phyloP scores from a whole-genome alignment of 2,113 vertebrate species.

The Hymenochirus boettgeri region DNA sequence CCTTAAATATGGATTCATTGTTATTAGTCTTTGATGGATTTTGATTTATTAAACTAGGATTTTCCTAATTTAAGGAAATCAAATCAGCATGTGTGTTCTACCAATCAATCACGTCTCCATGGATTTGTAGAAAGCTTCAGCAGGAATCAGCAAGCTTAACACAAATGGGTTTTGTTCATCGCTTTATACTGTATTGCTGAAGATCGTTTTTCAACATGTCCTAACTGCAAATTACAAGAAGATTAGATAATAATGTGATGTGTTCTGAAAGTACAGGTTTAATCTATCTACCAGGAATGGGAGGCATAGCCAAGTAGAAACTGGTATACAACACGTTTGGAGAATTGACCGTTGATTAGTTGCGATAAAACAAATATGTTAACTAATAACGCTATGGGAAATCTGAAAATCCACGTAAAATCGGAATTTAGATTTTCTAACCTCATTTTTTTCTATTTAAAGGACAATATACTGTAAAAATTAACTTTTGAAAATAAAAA shows the following conservation, averaged over 20 bases:
- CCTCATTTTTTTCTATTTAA: too few species aligned
- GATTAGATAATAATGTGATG: background rate
- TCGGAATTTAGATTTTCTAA: too few species aligned
- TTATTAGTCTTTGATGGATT: slow-evolving; percentile 43
- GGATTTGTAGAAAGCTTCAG: slow-evolving; percentile 25
- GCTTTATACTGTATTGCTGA: slow-evolving; percentile 2
- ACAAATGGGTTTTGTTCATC: slow-evolving; percentile 27
- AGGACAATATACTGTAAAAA: too few species aligned
- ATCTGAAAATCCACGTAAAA: too few species aligned
- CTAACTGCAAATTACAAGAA: slow-evolving; percentile 7
- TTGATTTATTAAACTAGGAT: slow-evolving; percentile 50
- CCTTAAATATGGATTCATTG: slow-evolving; percentile 29
- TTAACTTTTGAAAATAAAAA: too few species aligned
- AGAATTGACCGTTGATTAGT: too few species aligned
- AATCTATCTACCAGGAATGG: background rate
- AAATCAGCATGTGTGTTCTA: slow-evolving; percentile 40
- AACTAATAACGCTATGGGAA: too few species aligned
- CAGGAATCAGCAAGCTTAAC: slow-evolving; percentile 6
- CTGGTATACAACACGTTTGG: too few species aligned
- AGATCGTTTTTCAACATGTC: slow-evolving; percentile 20
- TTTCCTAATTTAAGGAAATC: slow-evolving; percentile 49
- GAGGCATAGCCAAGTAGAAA: background rate
- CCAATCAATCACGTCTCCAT: slow-evolving; percentile 43
- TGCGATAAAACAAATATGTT: too few species aligned
- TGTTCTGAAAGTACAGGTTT: background rate